Base-by-base conservation (phyloP, 2,797 vertebrate species). In the Mareca strepera region DNA sequence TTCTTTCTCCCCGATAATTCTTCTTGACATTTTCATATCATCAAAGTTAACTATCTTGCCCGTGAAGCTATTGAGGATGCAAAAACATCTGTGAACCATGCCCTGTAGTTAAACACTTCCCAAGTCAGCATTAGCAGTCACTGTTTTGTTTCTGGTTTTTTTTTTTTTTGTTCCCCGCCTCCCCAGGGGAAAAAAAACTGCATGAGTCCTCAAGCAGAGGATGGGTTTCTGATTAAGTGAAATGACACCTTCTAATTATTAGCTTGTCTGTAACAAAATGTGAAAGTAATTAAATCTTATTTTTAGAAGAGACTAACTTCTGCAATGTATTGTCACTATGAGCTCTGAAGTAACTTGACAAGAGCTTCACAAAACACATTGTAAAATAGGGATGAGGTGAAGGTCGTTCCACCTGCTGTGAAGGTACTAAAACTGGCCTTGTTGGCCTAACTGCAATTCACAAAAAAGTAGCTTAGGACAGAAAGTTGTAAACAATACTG, bases 1-100 rank as follows among this genome's bases (percentile, higher is more conserved):
- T 91, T 50, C 48, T 50, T 88, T 64, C 50, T 31, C 52, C 28
- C 22, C 78, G 66, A 35, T 95, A 83, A 83, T 91, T 93, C 82
- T 52, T 83, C 62, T 90, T 91, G 74, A 83, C 67, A 31, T 96
- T 86, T 90, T 91, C 59, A 14, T 81, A 90, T 73, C 79, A 91
- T 86, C 82, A 76, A n/a, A 94, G 90, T 90, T 79, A 92, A 83
- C 89, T 82, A 12, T 79, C 23, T 79, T 73, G n/a, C 63, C 62
- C n/a, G 3, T 55, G 66, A 81, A 92, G 39, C 55, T 66, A 31
- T n/a, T 77, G 76, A 86, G 39, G 69, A 76, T 21, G 5, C 55
- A 86, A 69, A 92, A 73, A 17, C 76, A 81, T 70, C 70, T 93
- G 89, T 66, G 74, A 86, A 83, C 50, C 62, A 60, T 87, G 43